Evolutionary conservation across 2,888 invertebrate genomes (phyloP), one percentile per base, ranked within the genome.

Genomic region (Linnaemya tessellans): DNA sequence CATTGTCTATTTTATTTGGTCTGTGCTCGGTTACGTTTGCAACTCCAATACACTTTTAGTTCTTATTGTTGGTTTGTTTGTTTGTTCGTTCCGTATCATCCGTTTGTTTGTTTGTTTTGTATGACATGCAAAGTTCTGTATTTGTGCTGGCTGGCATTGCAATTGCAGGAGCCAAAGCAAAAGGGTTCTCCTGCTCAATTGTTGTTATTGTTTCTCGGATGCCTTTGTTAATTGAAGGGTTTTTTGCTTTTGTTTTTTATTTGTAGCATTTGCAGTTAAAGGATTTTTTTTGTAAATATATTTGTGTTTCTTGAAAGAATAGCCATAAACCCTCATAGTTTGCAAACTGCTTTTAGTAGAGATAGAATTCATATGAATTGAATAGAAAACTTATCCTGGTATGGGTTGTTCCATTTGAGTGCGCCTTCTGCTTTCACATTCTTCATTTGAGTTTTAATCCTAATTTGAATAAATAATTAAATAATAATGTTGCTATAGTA

Each of bases 81-180:
- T 75, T 41, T 71, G 10, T 38, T 25, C 56, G 11, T 75, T 41
- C 65, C 46, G n/a, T 54, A 58, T 77, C 41, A 65, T n/a, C n/a
- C n/a, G n/a, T 80, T 80, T 77, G 49, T 41, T 60, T 54, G 41
- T 80, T 79, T 74, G 64, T 75, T 84, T 81, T 62, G 64, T 58
- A 75, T 80, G 85, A 82, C 82, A 85, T 85, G 85, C 75, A 82
- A 80, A 85, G 82, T 85, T 85, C 79, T 82, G 71, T 70, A 75
- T 85, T 80, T 85, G 60, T 64, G 18, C 38, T 38, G 58, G 18
- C 38, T 38, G 65, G 54, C 41, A 20, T n/a, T 49, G 46, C n/a
- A 8, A 35, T 41, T 38, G n/a, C 43, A 60, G 67, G 49, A 73
- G 49, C 18, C 20, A 7, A 15, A 22, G 49, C 22, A 77, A 65